Evolutionary conservation across 1,140 invertebrate species (phyloP), one percentile per base, ranked within the genome.

Genomic region (Lasioglossum baleicum): DNA sequence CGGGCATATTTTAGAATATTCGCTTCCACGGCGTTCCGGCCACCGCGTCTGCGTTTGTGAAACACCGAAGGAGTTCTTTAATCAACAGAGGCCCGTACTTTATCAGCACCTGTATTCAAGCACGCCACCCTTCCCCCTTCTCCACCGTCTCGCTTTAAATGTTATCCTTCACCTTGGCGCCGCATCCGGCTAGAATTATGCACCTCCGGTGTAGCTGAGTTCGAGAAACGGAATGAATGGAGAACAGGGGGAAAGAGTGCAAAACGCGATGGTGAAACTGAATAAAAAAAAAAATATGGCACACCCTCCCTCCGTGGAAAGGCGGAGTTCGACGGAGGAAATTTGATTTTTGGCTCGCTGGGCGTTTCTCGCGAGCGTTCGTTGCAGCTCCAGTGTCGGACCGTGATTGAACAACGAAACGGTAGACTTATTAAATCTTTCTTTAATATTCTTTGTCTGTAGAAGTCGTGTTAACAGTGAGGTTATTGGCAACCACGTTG

Each of bases 1-100:
- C 58, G 56, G 42, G 64, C 51, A 48, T 82, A 66, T 83, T 80
- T 66, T 40, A 48, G 31, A 58, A 40, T 69, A 56, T n/a, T 42
- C 22, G 51, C 51, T 58, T 31, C 15, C 31, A 31, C 22, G 44
- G 44, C 8, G 20, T n/a, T 2, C 11, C n/a, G 7, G 35, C 51
- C 10, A n/a, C 7, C 17, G 31, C 35, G 20, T 35, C 35, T 26
- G 56, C 69, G 53, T 72, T 44, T 61, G 10, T 13, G 56, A 35
- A 72, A 72, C 69, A 72, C 51, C 26, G 35, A 48, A 35, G 64
- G 31, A 74, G 17, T 31, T 40, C n/a, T 70, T 61, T 74, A 66
- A 20, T 69, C 26, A 44, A 75, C 40, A 15, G 6, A 51, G 22
- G 11, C 42, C 40, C 42, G 53, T 71, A 53, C 67, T 69, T 69